These are phyloP conservation scores for Halcyon badia DNA, from an alignment of 2,797 vertebrate genomes.

Conservation along the genomic window DNA sequence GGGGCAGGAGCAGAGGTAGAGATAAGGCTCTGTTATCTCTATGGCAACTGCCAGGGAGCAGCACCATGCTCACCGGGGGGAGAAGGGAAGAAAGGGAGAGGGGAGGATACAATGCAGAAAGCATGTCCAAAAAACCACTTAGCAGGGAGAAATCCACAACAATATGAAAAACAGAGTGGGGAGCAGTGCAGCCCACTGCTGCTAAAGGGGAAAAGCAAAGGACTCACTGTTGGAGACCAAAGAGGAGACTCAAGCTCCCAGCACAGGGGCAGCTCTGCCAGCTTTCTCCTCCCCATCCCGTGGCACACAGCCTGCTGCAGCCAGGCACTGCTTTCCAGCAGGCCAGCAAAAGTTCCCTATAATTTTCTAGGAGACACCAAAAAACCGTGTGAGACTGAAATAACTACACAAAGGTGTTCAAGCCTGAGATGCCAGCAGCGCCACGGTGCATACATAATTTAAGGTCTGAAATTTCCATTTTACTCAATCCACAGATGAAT, in stretches of 20 bases:
- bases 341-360: background rate
- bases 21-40: background rate
- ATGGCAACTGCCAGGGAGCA: constrained; percentile 24
- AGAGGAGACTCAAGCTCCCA: background rate
- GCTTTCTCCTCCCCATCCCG: fast-evolving
- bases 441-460: background rate
- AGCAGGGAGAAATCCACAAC: background rate
- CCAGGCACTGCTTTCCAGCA: fast-evolving
- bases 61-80: fast-evolving
- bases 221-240: fast-evolving
- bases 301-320: background rate
- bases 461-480: constrained; percentile 30
- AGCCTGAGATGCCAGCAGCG: background rate
- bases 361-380: background rate
- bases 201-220: background rate
- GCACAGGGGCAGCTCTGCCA: background rate
- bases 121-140: background rate
- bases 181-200: background rate
- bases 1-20: background rate
- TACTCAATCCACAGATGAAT: background rate
- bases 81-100: background rate
- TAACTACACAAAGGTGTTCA: background rate
- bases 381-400: background rate
- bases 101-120: background rate
- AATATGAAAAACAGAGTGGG: background rate